Conservation (phyloP, 2,797 vertebrate genomes). For the Neopelma chrysocephalum region DNA sequence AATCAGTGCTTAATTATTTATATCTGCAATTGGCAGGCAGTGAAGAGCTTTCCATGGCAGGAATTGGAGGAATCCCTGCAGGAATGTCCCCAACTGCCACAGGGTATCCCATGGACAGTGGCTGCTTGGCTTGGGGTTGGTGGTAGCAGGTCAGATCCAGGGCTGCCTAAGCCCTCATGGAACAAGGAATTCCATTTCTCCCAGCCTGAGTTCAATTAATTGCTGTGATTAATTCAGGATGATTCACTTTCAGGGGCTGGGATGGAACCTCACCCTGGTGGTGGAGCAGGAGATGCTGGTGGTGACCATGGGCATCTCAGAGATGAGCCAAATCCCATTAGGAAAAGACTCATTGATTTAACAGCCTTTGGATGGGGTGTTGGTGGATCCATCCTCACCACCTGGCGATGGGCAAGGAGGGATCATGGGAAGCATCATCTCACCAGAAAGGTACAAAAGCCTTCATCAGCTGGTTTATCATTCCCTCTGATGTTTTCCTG, state of each 20-base stretch:
- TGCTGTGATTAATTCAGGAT: background rate
- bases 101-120: background rate
- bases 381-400: fast-evolving
- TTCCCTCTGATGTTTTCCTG: background rate
- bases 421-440: fast-evolving
- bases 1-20: background rate
- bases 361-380: background rate
- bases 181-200: background rate
- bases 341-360: background rate
- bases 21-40: background rate
- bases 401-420: background rate
- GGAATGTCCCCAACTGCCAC: background rate
- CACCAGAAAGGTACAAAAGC: background rate
- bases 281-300: background rate
- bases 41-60: background rate
- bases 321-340: background rate
- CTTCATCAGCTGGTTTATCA: background rate
- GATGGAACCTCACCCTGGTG: background rate
- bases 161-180: background rate
- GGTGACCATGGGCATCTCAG: background rate
- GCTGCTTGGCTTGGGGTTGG: background rate
- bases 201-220: background rate
- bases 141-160: background rate
- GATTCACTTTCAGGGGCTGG: constrained; percentile 32
- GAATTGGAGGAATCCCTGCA: background rate